These are phyloP conservation scores for Rhynchotus rufescens DNA, from an alignment of 2,797 vertebrate species.

Conservation along the genomic window DNA sequence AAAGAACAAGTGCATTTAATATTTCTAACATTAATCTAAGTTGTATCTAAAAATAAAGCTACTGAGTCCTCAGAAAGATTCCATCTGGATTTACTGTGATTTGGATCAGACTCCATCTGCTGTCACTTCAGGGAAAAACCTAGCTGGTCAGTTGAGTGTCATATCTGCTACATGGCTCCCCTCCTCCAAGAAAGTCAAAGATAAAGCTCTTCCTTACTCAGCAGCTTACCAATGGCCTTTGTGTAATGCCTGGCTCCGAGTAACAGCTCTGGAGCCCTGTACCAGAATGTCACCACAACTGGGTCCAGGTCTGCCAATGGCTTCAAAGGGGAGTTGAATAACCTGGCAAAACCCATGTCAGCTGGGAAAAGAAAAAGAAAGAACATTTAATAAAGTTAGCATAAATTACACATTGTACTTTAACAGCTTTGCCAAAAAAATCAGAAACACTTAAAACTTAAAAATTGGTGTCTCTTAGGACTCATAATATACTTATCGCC, in stretches of 20 bases:
- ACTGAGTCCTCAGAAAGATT: neutral
- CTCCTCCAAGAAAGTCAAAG: neutral
- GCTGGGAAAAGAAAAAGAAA: slow-evolving; percentile 73
- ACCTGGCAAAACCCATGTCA: slow-evolving; percentile 92
- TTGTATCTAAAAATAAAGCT: neutral
- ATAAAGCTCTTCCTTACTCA: neutral
- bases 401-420: neutral
- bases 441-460: neutral
- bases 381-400: neutral
- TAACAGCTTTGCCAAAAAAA: neutral
- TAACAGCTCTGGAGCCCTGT: slow-evolving; percentile 90
- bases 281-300: slow-evolving; percentile 93
- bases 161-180: fast-evolving
- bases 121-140: neutral
- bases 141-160: neutral
- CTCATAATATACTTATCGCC: neutral
- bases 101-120: neutral
- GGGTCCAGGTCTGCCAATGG: slow-evolving; percentile 91
- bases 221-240: slow-evolving; percentile 95
- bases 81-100: neutral
- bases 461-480: neutral
- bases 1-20: neutral
- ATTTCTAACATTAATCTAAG: neutral
- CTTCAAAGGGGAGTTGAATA: slow-evolving; percentile 92
- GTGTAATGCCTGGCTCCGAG: slow-evolving; percentile 96